A percentile compares a stretch with the other conserved stretches of the same genome.
Conservation (phyloP, 2,113 vertebrate genomes). For the Pithys albifrons region DNA sequence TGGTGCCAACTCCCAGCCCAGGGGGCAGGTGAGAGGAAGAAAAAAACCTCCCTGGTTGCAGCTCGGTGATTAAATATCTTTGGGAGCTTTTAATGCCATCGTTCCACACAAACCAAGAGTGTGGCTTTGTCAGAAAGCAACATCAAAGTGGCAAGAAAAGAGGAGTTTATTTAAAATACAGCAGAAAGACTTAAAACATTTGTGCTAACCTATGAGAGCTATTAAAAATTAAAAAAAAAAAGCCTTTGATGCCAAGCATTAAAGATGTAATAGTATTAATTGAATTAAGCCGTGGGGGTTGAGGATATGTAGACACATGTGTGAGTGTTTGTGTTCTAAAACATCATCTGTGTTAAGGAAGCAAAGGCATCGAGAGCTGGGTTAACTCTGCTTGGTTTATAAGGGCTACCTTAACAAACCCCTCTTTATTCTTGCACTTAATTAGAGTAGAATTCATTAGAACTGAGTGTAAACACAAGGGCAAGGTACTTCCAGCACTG, state of each 20-base stretch:
- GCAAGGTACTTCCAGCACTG: not conserved
- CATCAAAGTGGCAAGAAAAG: slow-evolving; percentile 49
- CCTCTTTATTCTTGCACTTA: not conserved
- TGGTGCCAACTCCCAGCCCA: slow-evolving; percentile 54
- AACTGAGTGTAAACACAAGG: not conserved
- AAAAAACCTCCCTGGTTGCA: slow-evolving; percentile 35
- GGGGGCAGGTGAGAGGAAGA: slow-evolving; percentile 54
- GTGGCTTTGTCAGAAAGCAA: not conserved
- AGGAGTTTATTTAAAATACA: slow-evolving; percentile 56
- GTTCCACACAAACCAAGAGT: not conserved
- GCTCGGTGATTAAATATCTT: slow-evolving; percentile 27
- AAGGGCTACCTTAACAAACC: slow-evolving; percentile 3
- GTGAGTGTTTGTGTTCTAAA: slow-evolving; percentile 16
- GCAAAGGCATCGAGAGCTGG: not conserved
- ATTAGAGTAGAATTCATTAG: not conserved
- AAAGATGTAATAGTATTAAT: slow-evolving; percentile 68
- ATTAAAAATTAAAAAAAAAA: slow-evolving; percentile 18
- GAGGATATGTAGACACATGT: slow-evolving; percentile 57
- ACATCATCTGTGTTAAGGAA: not conserved
- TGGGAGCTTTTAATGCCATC: slow-evolving; percentile 15
- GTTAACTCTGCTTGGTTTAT: not conserved
- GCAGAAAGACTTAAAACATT: slow-evolving; percentile 32
- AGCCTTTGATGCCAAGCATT: slow-evolving; percentile 63
- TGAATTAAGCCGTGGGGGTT: slow-evolving; percentile 54
- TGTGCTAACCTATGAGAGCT: slow-evolving; percentile 22